Evolutionary conservation across 2,797 vertebrate genomes (phyloP).

Genomic region (Megaceryle alcyon): DNA sequence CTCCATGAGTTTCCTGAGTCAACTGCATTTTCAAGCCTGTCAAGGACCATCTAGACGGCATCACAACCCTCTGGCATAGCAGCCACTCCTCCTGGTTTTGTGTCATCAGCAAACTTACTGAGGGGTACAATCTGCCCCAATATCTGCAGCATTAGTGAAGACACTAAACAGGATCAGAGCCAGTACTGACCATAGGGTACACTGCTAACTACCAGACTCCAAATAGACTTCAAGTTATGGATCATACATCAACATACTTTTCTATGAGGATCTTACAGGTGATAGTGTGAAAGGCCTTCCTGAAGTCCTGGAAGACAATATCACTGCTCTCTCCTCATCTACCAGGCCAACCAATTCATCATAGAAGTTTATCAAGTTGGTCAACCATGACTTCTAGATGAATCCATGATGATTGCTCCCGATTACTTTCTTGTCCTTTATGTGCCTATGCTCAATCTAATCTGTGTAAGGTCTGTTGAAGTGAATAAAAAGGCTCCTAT

Average conservation of each 20-base stretch:
- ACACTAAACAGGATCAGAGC: background rate
- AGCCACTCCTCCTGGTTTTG: background rate
- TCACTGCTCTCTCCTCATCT: background rate
- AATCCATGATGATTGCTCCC: background rate
- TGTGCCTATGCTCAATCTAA: background rate
- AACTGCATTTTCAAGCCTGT: background rate
- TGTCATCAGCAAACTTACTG: background rate
- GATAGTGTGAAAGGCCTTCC: background rate
- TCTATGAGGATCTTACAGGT: background rate
- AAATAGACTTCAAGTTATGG: too few species aligned
- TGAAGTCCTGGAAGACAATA: background rate
- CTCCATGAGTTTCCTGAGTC: background rate
- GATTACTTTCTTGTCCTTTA: background rate
- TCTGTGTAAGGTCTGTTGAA: background rate
- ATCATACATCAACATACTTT: background rate
- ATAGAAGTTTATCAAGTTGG: background rate
- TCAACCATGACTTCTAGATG: background rate
- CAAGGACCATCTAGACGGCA: background rate
- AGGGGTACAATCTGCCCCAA: background rate
- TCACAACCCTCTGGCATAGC: fast-evolving
- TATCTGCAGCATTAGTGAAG: background rate
- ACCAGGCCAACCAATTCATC: background rate
- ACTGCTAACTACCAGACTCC: background rate
- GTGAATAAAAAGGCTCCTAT: background rate
- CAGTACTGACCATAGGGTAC: background rate